Evolutionary conservation across 2,113 vertebrate species (phyloP), one percentile per base, ranked within the genome.

Genomic region (Phoxinus phoxinus): DNA sequence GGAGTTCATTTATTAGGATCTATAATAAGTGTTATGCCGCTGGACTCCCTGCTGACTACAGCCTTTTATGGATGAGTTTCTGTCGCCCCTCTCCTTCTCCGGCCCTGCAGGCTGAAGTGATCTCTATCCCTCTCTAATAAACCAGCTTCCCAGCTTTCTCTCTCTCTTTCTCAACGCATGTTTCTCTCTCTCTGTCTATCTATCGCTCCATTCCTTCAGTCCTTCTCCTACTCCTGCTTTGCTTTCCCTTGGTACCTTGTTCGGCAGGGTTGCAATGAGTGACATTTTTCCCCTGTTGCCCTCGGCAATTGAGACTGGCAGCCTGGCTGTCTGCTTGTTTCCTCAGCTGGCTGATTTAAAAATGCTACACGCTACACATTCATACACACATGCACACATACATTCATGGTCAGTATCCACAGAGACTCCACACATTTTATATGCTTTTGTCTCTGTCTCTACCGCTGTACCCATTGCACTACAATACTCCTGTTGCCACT

Each of bases 191-290:
- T 79, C 13, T 87, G 10, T 59, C 67, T 84, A 5, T 44, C 48
- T 19, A 0, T 76, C 37, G 1, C 77, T 86, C 79, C 17, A 56
- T 77, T 25, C 65, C 44, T 53, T 82, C 46, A 81, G 53, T 75
- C 65, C 79, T 59, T 30, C 73, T 86, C 90, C 61, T 82, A 30
- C 75, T 75, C 90, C 85, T 69, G 90, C 80, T 86, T 85, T 81
- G 88, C 87, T 90, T 89, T 89, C 87, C 88, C 90, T 83, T 90
- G 85, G 76, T 87, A 87, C 88, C 86, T 46, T 32, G 84, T 93
- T 89, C 91, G 86, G 84, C 87, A 92, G 90, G 89, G 91, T 90
- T 89, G 92, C 90, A 93, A 94, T 94, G 93, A 88, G 87, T 86
- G 85, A 80, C 84, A 75, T 80, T 81, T 76, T 86, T 81, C 84